A percentile compares a stretch with the other conserved stretches of the same genome.
Evolutionary conservation across 2,113 vertebrate species (phyloP).

Genomic region (Sylvietta virens): DNA sequence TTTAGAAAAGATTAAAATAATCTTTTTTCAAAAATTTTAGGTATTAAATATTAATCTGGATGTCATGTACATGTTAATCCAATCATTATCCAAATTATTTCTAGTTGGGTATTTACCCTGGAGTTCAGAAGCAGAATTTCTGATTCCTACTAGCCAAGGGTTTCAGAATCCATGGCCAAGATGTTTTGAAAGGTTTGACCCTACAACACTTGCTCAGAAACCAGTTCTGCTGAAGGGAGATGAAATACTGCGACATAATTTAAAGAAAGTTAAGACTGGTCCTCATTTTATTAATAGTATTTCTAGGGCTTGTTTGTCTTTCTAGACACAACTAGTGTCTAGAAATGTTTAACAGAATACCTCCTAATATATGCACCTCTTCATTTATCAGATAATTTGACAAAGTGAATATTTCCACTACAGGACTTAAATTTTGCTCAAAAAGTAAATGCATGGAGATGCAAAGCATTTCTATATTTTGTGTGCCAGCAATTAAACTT

Average conservation of each 20-base stretch:
- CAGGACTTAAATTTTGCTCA: not conserved
- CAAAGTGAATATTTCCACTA: not conserved
- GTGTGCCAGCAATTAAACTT: not conserved
- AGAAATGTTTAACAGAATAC: not conserved
- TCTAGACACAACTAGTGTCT: not conserved
- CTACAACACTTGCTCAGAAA: not conserved
- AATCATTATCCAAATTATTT: not conserved
- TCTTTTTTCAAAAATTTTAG: fast-evolving
- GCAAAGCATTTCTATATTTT: not conserved
- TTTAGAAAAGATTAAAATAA: not conserved
- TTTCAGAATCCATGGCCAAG: not conserved
- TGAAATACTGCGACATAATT: not conserved
- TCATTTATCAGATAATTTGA: not conserved
- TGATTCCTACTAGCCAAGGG: not conserved
- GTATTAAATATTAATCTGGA: not conserved
- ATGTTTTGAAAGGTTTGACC: not conserved
- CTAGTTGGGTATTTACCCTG: not conserved
- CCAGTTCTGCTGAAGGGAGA: not conserved
- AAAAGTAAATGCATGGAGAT: not conserved
- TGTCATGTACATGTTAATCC: not conserved
- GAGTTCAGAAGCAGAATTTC: not conserved
- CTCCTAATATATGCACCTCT: not conserved
- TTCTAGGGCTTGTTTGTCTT: not conserved
- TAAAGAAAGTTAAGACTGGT: not conserved
- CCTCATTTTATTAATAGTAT: not conserved